phyloP scores from a whole-genome alignment of 2,888 invertebrate species.

The Scaptomyza polygonia region DNA sequence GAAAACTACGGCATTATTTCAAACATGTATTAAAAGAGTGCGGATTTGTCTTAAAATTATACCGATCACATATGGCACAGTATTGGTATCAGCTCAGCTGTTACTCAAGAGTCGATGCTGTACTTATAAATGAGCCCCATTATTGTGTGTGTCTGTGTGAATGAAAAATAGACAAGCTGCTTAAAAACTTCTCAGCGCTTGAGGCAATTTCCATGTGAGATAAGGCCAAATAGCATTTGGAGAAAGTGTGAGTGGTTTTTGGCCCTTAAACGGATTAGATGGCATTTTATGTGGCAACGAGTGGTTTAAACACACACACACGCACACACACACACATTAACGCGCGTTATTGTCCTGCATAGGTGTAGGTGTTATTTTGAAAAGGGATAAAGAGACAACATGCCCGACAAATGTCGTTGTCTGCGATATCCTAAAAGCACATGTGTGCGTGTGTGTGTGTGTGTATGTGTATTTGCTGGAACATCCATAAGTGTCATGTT shows the following conservation, averaged over 20 bases:
- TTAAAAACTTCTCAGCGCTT: constrained; percentile 61
- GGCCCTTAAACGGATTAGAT: constrained; percentile 70
- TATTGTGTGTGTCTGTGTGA: not conserved
- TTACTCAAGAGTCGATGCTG: not conserved
- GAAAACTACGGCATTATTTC: too few species aligned
- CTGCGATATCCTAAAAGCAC: constrained; percentile 28
- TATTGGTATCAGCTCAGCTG: too few species aligned
- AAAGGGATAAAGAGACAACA: constrained; percentile 56
- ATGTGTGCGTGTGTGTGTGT: constrained; percentile 13
- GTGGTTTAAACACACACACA: constrained; percentile 5
- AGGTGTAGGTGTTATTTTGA: constrained; percentile 52
- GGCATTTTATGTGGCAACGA: constrained; percentile 38
- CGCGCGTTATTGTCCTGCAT: constrained; percentile 13
- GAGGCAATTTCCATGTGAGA: constrained; percentile 64
- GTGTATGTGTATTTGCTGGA: constrained; percentile 40
- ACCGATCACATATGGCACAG: too few species aligned
- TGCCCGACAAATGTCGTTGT: constrained; percentile 36
- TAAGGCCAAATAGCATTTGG: constrained; percentile 66
- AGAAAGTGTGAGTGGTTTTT: constrained; percentile 73
- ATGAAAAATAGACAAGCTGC: constrained; percentile 9
- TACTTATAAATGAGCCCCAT: not conserved
- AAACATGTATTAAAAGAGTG: too few species aligned
- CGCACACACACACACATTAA: constrained; percentile 11
- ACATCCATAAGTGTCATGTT: constrained; percentile 82
- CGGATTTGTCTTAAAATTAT: too few species aligned